Conservation (phyloP, 2,888 invertebrate species). For the Drosophila algonquin region DNA sequence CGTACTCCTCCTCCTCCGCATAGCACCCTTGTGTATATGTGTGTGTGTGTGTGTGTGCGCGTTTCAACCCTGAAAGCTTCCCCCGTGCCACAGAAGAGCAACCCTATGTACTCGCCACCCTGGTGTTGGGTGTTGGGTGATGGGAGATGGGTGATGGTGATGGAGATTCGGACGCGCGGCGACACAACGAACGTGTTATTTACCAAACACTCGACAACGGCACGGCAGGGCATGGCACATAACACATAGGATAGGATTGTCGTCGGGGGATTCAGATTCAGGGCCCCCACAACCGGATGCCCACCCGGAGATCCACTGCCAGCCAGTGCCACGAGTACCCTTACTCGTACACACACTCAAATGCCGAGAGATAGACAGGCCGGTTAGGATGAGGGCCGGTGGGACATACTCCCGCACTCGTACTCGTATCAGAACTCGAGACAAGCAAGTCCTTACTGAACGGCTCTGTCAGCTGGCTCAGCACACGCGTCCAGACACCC, state of each 20-base stretch:
- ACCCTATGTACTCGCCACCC: conserved; percentile 56
- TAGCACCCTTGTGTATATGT: conserved; percentile 17
- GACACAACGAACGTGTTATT: conserved; percentile 83
- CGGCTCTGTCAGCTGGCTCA: conserved; percentile 39
- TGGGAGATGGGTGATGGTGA: conserved; percentile 42
- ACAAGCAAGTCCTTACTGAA: conserved; percentile 29
- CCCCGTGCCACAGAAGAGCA: conserved; percentile 22
- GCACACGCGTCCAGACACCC: conserved; percentile 44
- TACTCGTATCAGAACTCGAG: background rate
- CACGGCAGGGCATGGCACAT: conserved; percentile 54
- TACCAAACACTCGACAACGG: conserved; percentile 81
- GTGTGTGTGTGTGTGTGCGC: conserved; percentile 18
- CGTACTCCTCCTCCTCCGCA: background rate
- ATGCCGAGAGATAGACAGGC: conserved; percentile 25
- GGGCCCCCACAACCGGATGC: background rate
- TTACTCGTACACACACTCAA: conserved; percentile 8
- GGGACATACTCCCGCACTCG: background rate
- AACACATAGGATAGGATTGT: conserved; percentile 57
- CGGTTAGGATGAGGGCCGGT: background rate
- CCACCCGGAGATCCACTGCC: background rate
- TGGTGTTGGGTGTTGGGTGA: background rate
- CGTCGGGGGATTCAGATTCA: background rate
- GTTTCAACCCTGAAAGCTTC: conserved; percentile 64
- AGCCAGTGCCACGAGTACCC: conserved; percentile 1
- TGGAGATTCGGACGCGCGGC: conserved; percentile 69